Evolutionary conservation across 2,113 vertebrate species (phyloP).

Genomic region (Recurvirostra avosetta): DNA sequence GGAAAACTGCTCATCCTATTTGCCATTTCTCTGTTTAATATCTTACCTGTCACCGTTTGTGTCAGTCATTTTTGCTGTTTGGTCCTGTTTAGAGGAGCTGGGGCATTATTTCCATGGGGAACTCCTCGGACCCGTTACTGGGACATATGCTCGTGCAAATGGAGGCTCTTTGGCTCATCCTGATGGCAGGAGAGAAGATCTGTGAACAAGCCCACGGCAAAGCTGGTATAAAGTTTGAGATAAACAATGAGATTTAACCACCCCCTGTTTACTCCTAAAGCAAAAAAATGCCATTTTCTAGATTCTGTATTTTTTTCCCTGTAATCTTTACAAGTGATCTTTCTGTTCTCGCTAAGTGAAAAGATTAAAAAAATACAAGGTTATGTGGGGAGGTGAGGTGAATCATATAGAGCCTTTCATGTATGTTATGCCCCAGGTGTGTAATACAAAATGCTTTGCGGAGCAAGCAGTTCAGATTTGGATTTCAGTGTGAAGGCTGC

Average conservation of each 20-base stretch:
- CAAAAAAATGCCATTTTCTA: conserved; percentile 27
- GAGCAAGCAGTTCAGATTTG: conserved; percentile 33
- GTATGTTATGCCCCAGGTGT: neutral
- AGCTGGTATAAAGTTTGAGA: conserved; percentile 76
- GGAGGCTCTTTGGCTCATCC: neutral
- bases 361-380: neutral
- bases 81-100: neutral
- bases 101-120: neutral
- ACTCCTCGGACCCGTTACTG: neutral
- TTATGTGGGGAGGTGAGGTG: neutral
- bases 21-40: neutral
- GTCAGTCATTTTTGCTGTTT: neutral
- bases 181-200: conserved; percentile 6
- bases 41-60: neutral
- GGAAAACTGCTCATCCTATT: neutral
- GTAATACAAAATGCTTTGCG: conserved; percentile 41
- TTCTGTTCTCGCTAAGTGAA: conserved; percentile 17
- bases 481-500: conserved; percentile 24
- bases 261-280: conserved; percentile 78
- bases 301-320: conserved; percentile 16
- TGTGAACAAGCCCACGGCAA: conserved; percentile 67
- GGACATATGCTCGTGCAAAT: neutral
- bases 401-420: neutral
- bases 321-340: conserved; percentile 69
- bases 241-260: conserved; percentile 77